Base-by-base conservation (phyloP, 2,888 invertebrate species). In the Sisyra terminalis region DNA sequence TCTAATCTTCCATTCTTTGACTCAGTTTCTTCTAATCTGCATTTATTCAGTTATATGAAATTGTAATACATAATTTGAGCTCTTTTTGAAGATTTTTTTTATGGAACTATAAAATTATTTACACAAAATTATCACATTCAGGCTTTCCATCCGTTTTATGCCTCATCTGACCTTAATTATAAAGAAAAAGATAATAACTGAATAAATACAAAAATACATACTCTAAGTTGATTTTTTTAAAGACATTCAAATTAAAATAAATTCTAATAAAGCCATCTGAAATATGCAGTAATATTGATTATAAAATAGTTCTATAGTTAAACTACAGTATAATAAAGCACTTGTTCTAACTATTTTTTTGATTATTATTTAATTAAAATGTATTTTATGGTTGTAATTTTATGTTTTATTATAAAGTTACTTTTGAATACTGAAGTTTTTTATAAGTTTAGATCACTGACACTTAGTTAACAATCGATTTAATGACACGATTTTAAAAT, bases 281-380 rank as follows among this genome's bases (percentile, higher is more conserved):
- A 37, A 17, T 37, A 37, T 37, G 11, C 11, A 37, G 15, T 15
- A 9, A 37, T 37, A 15, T 9, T 16, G 9, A 37, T 18, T 11
- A 15, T 37, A 37, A 15, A 18, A 17, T 18, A 6, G 16, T 37
- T 37, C 15, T 37, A 37, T 16, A 17, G 15, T 17, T 17, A 37
- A 16, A 24, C 24, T 24, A 24, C 24, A 24, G 7, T 24, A 17
- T 37, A 37, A 37, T 37, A 37, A 37, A 37, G 37, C 37, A 37
- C 37, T 37, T 37, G 37, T 17, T 16, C 37, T 37, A 37, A 37
- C 37, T 37, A 37, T 17, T 15, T 18, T 37, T 15, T 15, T 17
- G 2, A 17, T 18, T 18, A 18, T 15, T 11, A 37, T 11, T 37
- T 16, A n/a, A 15, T 36, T 36, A 15, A 11, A 36, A 36, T 36